phyloP scores from a whole-genome alignment of 2,113 vertebrate genomes.

The Odontophorus gujanensis region DNA sequence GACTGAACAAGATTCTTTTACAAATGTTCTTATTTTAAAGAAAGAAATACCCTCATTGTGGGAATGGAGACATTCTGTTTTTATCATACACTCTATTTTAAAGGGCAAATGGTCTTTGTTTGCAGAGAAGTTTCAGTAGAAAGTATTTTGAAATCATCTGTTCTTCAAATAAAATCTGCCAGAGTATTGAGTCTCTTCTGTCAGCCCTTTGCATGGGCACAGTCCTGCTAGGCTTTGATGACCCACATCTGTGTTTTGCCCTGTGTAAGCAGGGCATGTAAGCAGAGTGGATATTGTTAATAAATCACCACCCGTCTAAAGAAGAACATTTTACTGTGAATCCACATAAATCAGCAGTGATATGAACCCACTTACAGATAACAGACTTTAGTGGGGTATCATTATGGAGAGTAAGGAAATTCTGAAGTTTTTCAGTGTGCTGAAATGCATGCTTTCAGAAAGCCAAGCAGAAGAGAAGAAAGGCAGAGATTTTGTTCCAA shows the following conservation, averaged over 20 bases:
- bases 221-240: background rate
- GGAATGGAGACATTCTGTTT: constrained; percentile 45
- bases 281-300: background rate
- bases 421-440: background rate
- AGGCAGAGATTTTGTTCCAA: background rate
- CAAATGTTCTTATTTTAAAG: constrained; percentile 68
- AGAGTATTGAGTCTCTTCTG: background rate
- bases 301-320: background rate
- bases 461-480: background rate
- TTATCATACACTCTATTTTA: background rate
- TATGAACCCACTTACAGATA: background rate
- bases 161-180: constrained; percentile 21
- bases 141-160: background rate
- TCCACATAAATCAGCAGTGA: background rate
- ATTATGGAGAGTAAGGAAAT: background rate
- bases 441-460: background rate
- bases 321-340: background rate
- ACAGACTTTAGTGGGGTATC: background rate
- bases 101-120: background rate
- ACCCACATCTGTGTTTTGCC: background rate
- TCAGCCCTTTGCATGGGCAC: background rate
- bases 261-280: background rate
- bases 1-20: constrained; percentile 66
- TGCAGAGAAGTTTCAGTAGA: background rate
- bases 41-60: constrained; percentile 37